Evolutionary conservation across 2,113 vertebrate genomes (phyloP).

Genomic region (Saguinus imperator): DNA sequence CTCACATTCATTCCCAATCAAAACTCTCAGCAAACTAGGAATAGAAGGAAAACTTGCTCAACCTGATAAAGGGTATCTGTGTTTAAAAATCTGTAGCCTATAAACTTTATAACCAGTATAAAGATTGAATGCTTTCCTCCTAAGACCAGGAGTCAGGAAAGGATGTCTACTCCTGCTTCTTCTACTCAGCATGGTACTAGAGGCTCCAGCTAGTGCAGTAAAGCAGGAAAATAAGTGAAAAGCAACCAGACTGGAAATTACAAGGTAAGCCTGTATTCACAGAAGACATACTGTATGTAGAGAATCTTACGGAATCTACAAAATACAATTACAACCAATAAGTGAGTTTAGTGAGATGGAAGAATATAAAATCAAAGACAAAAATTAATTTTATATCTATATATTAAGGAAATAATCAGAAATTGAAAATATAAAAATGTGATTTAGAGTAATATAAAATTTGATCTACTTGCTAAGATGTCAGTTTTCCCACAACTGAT

Average conservation of each 20-base stretch:
- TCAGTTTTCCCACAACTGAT: background rate
- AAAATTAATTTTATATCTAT: background rate
- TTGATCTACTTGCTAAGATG: background rate
- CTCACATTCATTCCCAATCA: background rate
- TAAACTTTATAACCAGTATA: too few relatives aligned
- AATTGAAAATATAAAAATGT: background rate
- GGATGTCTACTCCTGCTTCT: background rate
- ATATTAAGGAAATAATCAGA: background rate
- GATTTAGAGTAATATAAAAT: background rate
- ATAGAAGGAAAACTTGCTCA: background rate
- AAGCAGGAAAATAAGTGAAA: background rate
- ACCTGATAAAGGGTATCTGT: background rate
- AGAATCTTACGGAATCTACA: background rate
- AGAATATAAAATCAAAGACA: background rate
- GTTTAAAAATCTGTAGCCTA: background rate
- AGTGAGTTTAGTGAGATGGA: background rate
- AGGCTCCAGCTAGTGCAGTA: background rate
- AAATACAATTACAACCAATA: background rate
- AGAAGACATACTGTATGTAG: background rate
- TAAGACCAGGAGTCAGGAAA: background rate
- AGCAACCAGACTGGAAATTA: background rate
- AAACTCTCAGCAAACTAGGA: background rate
- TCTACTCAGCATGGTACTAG: background rate
- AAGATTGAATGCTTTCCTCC: background rate
- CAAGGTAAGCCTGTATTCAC: background rate